A percentile compares a stretch with the other conserved stretches of the same genome.
Conservation (phyloP, 2,797 vertebrate species). For the Sitta carolinensis region DNA sequence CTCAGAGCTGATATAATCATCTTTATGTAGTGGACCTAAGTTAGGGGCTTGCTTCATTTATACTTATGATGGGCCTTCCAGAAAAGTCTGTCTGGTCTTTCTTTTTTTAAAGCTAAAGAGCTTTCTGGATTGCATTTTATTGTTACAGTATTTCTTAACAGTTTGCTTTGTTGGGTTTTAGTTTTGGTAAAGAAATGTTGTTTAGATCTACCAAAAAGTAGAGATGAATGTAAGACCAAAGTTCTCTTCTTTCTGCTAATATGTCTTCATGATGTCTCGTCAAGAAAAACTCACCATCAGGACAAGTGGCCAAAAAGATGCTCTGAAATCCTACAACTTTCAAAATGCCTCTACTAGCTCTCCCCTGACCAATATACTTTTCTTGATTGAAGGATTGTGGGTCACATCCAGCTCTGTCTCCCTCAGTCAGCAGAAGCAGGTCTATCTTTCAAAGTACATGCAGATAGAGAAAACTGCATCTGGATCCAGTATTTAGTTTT, state of each 20-base stretch:
- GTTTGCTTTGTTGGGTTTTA: fast-evolving
- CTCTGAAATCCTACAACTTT: not conserved
- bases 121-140: not conserved
- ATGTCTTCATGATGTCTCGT: not conserved
- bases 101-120: not conserved
- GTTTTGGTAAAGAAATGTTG: not conserved
- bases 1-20: not conserved
- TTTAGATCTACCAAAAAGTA: not conserved
- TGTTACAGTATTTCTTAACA: not conserved
- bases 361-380: not conserved
- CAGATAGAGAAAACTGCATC: not conserved
- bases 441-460: not conserved
- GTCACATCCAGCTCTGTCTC: not conserved
- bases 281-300: not conserved
- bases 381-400: not conserved
- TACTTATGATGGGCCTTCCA: fast-evolving
- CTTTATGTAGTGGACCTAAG: fast-evolving
- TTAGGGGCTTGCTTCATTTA: not conserved
- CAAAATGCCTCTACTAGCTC: not conserved
- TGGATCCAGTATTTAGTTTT: not conserved
- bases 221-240: not conserved
- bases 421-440: not conserved
- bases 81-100: not conserved
- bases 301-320: not conserved
- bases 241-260: not conserved